phyloP scores from a whole-genome alignment of 2,113 vertebrate genomes.

The Sterrhoptilus dennistouni region DNA sequence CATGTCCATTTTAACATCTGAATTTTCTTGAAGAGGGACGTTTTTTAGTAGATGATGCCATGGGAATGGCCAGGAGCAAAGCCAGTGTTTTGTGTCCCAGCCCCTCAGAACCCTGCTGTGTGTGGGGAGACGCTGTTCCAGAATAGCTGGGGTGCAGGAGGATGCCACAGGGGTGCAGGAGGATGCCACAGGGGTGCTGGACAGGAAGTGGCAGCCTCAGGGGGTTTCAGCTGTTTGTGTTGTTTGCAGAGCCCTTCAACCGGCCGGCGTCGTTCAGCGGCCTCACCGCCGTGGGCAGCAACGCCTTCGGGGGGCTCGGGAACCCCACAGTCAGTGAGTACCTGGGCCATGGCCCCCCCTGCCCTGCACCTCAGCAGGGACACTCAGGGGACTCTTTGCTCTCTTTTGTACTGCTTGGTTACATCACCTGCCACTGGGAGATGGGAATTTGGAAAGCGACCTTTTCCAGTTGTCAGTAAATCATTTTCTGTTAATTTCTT shows the following conservation, averaged over 20 bases:
- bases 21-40: not conserved
- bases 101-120: not conserved
- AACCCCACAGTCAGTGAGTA: constrained; percentile 98
- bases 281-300: constrained; percentile 89
- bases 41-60: not conserved
- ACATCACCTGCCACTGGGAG: not conserved
- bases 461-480: not conserved
- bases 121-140: not conserved
- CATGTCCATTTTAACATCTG: not conserved
- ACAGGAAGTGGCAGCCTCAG: not conserved
- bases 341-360: not conserved
- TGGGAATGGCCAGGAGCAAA: not conserved
- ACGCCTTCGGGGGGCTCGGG: constrained; percentile 95
- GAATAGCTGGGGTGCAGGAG: not conserved
- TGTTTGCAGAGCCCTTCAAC: constrained; percentile 87
- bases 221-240: not conserved
- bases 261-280: constrained; percentile 89
- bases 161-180: rapidly evolving
- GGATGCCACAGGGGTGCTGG: rapidly evolving
- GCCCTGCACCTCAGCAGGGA: not conserved
- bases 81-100: not conserved
- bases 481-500: not conserved
- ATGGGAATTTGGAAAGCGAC: not conserved
- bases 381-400: not conserved
- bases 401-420: not conserved